Percentiles rank a stretch among this genome's conserved stretches.
Conservation (phyloP, 2,113 vertebrate species). For the Gallinago jamesoni region DNA sequence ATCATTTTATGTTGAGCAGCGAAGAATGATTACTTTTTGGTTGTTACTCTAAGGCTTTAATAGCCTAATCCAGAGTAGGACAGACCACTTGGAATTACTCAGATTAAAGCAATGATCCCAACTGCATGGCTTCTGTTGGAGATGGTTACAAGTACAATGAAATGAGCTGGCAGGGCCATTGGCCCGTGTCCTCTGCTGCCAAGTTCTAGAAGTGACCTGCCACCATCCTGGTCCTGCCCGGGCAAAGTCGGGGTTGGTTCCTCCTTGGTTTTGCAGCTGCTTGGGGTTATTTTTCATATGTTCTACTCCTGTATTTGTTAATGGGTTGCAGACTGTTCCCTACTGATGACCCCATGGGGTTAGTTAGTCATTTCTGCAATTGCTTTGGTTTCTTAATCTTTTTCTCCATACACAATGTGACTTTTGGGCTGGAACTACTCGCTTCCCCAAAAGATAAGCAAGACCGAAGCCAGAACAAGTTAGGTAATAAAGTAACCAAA, state of each 20-base stretch:
- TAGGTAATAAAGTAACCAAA: neutral
- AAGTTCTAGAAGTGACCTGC: neutral
- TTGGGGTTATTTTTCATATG: neutral
- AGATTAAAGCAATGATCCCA: neutral
- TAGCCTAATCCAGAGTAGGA: neutral
- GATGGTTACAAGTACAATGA: neutral
- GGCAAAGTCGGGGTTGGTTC: neutral
- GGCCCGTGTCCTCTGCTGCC: neutral
- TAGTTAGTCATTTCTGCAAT: neutral
- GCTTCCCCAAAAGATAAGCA: neutral
- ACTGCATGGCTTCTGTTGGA: neutral
- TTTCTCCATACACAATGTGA: neutral
- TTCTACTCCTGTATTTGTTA: neutral
- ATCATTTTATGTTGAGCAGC: neutral
- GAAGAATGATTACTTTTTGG: neutral
- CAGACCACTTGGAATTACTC: neutral
- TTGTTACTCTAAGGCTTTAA: neutral
- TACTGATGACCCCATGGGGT: neutral
- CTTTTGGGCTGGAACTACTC: neutral
- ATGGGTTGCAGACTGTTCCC: neutral
- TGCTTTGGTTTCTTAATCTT: neutral
- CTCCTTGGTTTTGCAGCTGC: neutral
- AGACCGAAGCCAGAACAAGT: neutral
- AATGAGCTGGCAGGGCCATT: neutral
- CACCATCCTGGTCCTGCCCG: neutral